A percentile compares a stretch with the other conserved stretches of the same genome.
These are phyloP conservation scores for Aptenodytes patagonicus DNA, from an alignment of 2,113 vertebrate genomes.

Conservation along the genomic window DNA sequence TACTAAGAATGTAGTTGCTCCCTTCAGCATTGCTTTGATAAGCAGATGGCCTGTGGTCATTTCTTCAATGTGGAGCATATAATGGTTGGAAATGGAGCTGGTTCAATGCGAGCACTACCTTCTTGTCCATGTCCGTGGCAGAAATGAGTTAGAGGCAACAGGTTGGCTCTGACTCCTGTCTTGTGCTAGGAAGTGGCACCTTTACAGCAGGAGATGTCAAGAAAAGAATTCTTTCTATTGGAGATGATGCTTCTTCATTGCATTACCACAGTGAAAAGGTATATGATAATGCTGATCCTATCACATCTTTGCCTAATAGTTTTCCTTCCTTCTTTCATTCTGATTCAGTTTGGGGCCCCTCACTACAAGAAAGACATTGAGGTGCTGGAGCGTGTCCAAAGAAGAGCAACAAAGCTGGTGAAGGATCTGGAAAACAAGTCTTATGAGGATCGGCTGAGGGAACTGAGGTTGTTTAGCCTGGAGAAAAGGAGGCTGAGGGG, in stretches of 20 bases:
- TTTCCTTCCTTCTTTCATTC: neutral
- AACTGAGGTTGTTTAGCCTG: neutral
- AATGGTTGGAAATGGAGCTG: neutral
- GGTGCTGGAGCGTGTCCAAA: fast-evolving
- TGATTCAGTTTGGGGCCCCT: neutral
- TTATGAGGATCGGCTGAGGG: neutral
- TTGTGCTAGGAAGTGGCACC: neutral
- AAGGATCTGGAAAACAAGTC: neutral
- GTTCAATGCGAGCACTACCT: neutral
- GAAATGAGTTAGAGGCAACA: neutral
- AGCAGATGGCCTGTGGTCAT: neutral
- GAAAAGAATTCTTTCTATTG: neutral
- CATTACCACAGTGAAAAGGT: neutral
- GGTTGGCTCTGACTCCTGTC: neutral
- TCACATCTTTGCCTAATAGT: neutral
- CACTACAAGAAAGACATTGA: neutral
- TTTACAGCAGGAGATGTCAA: neutral
- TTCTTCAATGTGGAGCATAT: neutral
- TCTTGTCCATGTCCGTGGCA: neutral
- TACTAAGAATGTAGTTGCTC: neutral
- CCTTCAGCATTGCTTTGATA: neutral
- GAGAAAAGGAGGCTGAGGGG: neutral
- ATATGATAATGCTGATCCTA: neutral
- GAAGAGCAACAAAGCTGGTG: neutral
- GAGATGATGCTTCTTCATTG: neutral